phyloP scores from a whole-genome alignment of 2,797 vertebrate species.

The Decapterus maruadsi region DNA sequence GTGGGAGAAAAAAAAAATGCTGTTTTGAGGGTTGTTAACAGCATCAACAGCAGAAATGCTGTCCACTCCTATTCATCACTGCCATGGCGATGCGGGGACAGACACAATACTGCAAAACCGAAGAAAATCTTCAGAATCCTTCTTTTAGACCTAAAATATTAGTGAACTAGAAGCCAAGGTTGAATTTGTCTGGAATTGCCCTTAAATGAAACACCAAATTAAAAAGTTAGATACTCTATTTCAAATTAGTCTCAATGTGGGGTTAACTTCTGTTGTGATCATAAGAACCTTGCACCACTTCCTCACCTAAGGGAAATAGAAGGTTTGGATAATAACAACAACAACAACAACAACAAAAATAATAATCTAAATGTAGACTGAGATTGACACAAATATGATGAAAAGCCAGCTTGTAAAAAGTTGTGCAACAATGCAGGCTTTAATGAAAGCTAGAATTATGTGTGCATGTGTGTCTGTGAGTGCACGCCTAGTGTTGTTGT shows the following conservation, averaged over 20 bases:
- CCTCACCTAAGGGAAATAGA: not conserved
- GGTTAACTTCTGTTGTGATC: not conserved
- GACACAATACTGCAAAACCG: too few species aligned
- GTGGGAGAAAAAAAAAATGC: too few species aligned
- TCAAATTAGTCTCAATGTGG: slow-evolving; percentile 4
- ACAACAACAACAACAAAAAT: too few species aligned
- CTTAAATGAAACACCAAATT: not conserved
- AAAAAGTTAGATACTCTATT: slow-evolving; percentile 10
- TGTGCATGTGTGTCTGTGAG: not conserved
- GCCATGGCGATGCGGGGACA: too few species aligned
- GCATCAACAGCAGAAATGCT: too few species aligned
- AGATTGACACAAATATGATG: slow-evolving; percentile 31
- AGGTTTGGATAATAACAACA: too few species aligned
- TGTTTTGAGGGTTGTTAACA: too few species aligned
- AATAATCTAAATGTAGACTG: not conserved
- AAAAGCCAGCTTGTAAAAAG: slow-evolving; percentile 17
- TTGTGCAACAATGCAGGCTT: not conserved
- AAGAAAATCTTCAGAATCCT: too few species aligned
- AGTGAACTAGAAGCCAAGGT: too few species aligned
- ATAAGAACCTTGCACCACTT: not conserved
- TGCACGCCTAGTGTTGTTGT: slow-evolving; percentile 3
- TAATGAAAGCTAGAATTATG: slow-evolving; percentile 19
- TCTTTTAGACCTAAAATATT: too few species aligned
- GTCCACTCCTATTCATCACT: too few species aligned
- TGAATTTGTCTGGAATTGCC: too few species aligned